These are phyloP conservation scores for Amphiura filiformis DNA, from an alignment of 35 echinoderm and acorn worm genomes.

Conservation along the genomic window DNA sequence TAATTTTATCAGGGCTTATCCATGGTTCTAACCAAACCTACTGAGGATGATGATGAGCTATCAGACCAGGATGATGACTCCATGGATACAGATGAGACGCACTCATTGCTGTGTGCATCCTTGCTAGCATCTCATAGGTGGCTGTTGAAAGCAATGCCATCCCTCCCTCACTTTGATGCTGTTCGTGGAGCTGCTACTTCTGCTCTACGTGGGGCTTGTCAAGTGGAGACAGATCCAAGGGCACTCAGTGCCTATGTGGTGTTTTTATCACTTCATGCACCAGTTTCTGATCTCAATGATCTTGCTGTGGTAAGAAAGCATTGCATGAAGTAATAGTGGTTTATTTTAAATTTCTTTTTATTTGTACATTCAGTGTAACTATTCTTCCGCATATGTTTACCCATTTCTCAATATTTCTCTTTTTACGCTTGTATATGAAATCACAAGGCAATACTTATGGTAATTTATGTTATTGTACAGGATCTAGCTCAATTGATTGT, in stretches of 20 bases:
- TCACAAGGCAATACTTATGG: no score
- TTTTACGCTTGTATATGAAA: no score
- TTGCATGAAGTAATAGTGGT: not conserved
- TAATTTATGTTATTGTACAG: slow-evolving; percentile 14
- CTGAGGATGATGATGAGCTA: slow-evolving; percentile 14
- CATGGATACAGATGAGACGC: slow-evolving; percentile 58
- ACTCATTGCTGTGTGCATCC: slow-evolving; percentile 15
- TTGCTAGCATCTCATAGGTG: slow-evolving; percentile 68
- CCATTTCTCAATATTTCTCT: no score
- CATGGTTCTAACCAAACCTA: slow-evolving; percentile 65
- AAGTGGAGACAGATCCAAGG: slow-evolving; percentile 72
- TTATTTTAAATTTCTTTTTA: no score
- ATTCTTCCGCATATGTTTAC: no score
- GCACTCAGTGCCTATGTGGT: slow-evolving; percentile 80
- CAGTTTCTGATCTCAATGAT: slow-evolving; percentile 63
- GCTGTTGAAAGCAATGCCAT: slow-evolving; percentile 77
- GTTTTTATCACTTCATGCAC: slow-evolving; percentile 70
- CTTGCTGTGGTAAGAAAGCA: slow-evolving; percentile 83
- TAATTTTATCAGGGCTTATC: slow-evolving; percentile 54
- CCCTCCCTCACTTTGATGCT: slow-evolving; percentile 75
- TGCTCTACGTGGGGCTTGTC: slow-evolving; percentile 71
- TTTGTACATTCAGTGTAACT: no score
- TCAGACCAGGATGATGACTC: slow-evolving; percentile 1
- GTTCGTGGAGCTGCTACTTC: slow-evolving; percentile 44
- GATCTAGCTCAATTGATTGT: slow-evolving; percentile 94